A percentile compares a stretch with the other conserved stretches of the same genome.
Evolutionary conservation across 2,113 vertebrate genomes (phyloP).

Genomic region (Erinaceus europaeus): DNA sequence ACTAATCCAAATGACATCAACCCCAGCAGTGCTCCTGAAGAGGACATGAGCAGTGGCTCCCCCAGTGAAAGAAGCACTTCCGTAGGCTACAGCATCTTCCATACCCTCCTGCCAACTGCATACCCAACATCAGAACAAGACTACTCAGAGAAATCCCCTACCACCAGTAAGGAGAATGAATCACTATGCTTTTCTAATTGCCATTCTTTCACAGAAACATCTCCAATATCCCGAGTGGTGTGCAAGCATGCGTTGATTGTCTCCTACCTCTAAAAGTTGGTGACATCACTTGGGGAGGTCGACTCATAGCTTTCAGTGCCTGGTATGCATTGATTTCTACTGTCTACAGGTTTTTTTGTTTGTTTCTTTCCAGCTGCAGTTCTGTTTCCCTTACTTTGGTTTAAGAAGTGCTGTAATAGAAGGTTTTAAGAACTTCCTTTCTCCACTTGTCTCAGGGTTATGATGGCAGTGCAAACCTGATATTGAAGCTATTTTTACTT

Average conservation of each 20-base stretch:
- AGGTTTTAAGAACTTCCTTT: background rate
- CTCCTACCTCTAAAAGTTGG: background rate
- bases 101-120: constrained; percentile 52
- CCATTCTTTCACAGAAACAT: background rate
- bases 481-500: background rate
- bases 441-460: background rate
- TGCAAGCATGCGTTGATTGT: background rate
- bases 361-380: background rate
- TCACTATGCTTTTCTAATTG: background rate
- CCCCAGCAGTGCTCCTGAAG: constrained; percentile 37
- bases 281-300: background rate
- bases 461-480: too few species aligned
- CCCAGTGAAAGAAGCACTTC: constrained; percentile 72
- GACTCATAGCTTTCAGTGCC: background rate
- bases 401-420: background rate
- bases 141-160: background rate
- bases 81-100: constrained; percentile 62
- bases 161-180: constrained; percentile 70
- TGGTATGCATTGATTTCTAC: too few species aligned
- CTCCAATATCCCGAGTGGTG: background rate
- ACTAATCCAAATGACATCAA: constrained; percentile 65
- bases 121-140: background rate
- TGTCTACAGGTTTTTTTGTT: too few species aligned
- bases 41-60: constrained; percentile 77
- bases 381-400: background rate